Evolutionary conservation across 1,140 invertebrate genomes (phyloP), one percentile per base, ranked within the genome.

Genomic region (Dryas iulia): DNA sequence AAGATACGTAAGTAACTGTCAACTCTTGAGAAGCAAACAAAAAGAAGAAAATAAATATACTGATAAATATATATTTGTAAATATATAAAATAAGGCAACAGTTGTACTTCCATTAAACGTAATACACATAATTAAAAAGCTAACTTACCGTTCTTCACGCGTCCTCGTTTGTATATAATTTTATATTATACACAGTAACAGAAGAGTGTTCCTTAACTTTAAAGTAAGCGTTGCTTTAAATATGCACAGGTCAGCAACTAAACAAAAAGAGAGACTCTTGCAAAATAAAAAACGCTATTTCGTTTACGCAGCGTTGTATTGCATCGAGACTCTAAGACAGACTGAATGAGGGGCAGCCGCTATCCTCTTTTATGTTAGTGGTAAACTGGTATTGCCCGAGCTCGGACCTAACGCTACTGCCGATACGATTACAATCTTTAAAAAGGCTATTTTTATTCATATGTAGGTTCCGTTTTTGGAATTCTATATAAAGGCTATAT

Each of bases 321-420:
- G 69, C 68, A 63, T 30, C 78, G 77, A 74, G 71, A 70, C 66
- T 78, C 84, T 25, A 70, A 79, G 75, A 71, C 80, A 68, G 71
- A 89, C 87, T 88, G 76, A 83, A 79, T 80, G 83, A 83, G 81
- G 74, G 79, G 78, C 79, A 77, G 73, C 76, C 79, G 83, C 79
- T 83, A 90, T 89, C 83, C 86, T 82, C 88, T 87, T 90, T 90
- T 89, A 88, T 87, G 84, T 86, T 78, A 80, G 82, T 86, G 73
- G 74, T 77, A 84, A 87, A 86, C 86, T 82, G 86, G 87, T 87
- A 85, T 83, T 52, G 59, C 59, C 75, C 74, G 79, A 54, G 53
- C 24, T 39, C 30, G 31, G 39, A 61, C 62, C 62, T 75, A 74
- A 47, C 39, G 39, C 39, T 47, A 69, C 61, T 67, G 77, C 72